Percentiles rank a stretch among this genome's conserved stretches.
Evolutionary conservation across 1,140 invertebrate genomes (phyloP).

Genomic region (Holcopasites calliopsidis): DNA sequence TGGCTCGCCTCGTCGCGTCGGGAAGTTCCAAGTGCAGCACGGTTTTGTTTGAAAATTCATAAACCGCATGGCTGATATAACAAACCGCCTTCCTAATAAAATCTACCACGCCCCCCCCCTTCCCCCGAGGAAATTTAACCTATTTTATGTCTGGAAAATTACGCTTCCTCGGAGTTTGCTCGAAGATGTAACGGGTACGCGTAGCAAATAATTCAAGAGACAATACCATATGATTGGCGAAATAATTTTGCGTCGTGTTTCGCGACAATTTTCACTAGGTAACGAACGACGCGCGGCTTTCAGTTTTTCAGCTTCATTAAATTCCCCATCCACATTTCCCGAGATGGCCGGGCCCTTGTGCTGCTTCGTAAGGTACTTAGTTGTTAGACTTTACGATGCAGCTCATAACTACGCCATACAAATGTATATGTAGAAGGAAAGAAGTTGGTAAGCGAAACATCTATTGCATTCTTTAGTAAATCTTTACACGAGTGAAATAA

Average conservation of each 20-base stretch:
- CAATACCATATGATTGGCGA: conserved; percentile 1
- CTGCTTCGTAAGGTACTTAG: background rate
- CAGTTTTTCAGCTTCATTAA: background rate
- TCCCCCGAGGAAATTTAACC: background rate
- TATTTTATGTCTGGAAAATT: conserved; percentile 21
- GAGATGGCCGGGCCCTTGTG: no score
- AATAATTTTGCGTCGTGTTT: conserved; percentile 4
- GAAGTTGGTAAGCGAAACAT: background rate
- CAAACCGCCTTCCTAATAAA: conserved; percentile 10
- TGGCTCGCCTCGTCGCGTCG: background rate
- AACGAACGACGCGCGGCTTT: background rate
- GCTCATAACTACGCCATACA: background rate
- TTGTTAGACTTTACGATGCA: background rate
- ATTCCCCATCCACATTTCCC: no score
- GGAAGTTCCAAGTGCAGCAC: background rate
- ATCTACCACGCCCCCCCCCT: no score
- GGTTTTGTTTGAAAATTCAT: background rate
- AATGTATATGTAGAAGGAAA: background rate
- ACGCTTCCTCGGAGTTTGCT: background rate
- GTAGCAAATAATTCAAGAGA: background rate
- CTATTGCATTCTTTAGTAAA: conserved; percentile 19
- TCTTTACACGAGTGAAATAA: background rate
- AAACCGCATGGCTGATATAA: background rate
- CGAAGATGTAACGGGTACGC: background rate
- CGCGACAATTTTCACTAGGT: background rate